A percentile compares a stretch with the other conserved stretches of the same genome.
Evolutionary conservation across 2,113 vertebrate species (phyloP).

Genomic region (Peromyscus californicus): DNA sequence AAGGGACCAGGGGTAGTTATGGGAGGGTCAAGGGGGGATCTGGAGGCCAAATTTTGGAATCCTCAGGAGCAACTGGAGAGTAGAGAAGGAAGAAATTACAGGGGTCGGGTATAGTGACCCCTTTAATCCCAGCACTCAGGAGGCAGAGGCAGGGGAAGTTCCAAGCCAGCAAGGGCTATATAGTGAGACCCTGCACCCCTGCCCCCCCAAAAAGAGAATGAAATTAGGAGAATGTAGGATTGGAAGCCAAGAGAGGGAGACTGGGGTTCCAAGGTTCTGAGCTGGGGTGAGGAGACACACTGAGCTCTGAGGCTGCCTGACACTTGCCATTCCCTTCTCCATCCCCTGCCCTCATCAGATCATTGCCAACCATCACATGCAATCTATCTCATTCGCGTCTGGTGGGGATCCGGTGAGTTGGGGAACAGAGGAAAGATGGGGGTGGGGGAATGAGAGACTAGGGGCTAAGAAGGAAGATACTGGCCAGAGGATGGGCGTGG

Average conservation of each 20-base stretch:
- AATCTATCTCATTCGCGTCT: constrained; percentile 97
- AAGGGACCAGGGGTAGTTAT: neutral
- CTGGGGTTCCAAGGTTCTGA: too few relatives aligned
- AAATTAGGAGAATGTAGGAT: neutral
- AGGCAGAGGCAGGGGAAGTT: neutral
- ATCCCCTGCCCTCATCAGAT: constrained; percentile 87
- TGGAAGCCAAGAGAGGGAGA: neutral
- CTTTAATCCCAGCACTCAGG: too few relatives aligned
- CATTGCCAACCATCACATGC: constrained; percentile 98
- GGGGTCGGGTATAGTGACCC: neutral
- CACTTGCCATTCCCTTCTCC: neutral
- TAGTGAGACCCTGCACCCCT: neutral
- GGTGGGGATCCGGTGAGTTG: constrained; percentile 97
- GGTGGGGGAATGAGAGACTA: neutral
- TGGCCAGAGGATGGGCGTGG: neutral
- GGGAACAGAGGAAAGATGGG: neutral
- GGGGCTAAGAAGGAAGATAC: neutral
- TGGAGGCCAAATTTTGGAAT: neutral
- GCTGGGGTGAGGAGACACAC: neutral
- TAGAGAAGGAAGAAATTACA: neutral
- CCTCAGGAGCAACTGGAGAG: neutral
- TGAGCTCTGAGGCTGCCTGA: neutral
- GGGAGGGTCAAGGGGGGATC: neutral
- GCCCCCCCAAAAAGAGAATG: neutral
- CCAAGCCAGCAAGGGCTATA: neutral